A percentile compares a stretch with the other conserved stretches of the same genome.
Evolutionary conservation across 1,140 invertebrate genomes (phyloP).

Genomic region (Steinernema feltiae): DNA sequence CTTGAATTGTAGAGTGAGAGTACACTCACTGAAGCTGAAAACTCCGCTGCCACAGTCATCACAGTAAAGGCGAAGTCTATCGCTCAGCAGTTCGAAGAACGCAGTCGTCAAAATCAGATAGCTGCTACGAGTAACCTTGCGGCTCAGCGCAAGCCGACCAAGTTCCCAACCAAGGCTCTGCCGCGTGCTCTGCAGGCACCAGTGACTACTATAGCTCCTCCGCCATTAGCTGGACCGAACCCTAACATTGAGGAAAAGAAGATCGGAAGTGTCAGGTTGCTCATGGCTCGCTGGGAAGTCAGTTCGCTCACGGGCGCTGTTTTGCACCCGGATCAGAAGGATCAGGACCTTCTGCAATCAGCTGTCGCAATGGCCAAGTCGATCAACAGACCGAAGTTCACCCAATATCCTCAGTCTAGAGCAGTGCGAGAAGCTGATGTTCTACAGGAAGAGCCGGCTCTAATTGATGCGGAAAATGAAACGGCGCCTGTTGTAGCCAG

Average conservation of each 20-base stretch:
- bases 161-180: background rate
- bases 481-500: background rate
- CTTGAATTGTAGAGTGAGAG: background rate
- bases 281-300: background rate
- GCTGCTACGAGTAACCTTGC: constrained; percentile 27
- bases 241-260: background rate
- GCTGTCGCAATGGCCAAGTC: too few relatives aligned
- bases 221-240: background rate
- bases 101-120: background rate
- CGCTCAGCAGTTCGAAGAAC: constrained; percentile 1
- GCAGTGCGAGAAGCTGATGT: background rate
- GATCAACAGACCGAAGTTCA: background rate
- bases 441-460: background rate
- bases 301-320: background rate
- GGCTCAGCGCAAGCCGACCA: constrained; percentile 24
- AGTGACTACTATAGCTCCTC: background rate
- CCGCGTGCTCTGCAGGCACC: background rate
- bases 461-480: background rate
- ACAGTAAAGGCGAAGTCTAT: background rate
- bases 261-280: background rate
- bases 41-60: background rate
- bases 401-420: background rate
- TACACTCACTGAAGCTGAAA: background rate
- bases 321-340: background rate
- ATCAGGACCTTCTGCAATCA: background rate